phyloP scores from a whole-genome alignment of 1,140 invertebrate genomes.

The Pectinophora gossypiella region DNA sequence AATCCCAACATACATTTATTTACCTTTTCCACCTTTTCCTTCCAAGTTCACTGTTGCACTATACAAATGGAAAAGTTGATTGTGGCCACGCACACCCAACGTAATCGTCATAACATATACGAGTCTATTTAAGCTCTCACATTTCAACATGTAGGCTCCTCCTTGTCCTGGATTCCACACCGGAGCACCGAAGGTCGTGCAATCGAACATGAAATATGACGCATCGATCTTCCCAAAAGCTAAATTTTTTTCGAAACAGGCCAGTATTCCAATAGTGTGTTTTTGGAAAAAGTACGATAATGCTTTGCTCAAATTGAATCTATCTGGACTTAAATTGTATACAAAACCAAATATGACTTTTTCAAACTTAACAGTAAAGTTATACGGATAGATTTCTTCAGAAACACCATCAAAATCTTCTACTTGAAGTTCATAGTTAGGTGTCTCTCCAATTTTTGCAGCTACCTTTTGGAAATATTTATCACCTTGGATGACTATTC shows the following conservation, averaged over 20 bases:
- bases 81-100: constrained; percentile 67
- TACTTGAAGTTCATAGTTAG: constrained; percentile 58
- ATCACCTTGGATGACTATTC: constrained; percentile 75
- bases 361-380: constrained; percentile 75
- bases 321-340: constrained; percentile 73
- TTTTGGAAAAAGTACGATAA: constrained; percentile 77
- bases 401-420: constrained; percentile 75
- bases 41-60: constrained; percentile 37
- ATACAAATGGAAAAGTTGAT: constrained; percentile 58
- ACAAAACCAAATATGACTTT: constrained; percentile 77
- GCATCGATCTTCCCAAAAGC: constrained; percentile 75
- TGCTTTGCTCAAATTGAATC: constrained; percentile 78
- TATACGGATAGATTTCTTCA: constrained; percentile 77
- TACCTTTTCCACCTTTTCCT: constrained; percentile 38
- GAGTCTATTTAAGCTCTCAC: constrained; percentile 77
- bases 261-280: constrained; percentile 71
- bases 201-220: constrained; percentile 80
- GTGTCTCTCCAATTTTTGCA: constrained; percentile 53
- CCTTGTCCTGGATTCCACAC: constrained; percentile 76
- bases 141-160: constrained; percentile 76
- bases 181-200: constrained; percentile 76
- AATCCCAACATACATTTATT: too few species aligned
- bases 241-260: constrained; percentile 70
- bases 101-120: constrained; percentile 76
- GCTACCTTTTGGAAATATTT: constrained; percentile 66